A percentile compares a stretch with the other conserved stretches of the same genome.
Evolutionary conservation across 2,888 invertebrate genomes (phyloP).

Genomic region (Tinea pellionella): DNA sequence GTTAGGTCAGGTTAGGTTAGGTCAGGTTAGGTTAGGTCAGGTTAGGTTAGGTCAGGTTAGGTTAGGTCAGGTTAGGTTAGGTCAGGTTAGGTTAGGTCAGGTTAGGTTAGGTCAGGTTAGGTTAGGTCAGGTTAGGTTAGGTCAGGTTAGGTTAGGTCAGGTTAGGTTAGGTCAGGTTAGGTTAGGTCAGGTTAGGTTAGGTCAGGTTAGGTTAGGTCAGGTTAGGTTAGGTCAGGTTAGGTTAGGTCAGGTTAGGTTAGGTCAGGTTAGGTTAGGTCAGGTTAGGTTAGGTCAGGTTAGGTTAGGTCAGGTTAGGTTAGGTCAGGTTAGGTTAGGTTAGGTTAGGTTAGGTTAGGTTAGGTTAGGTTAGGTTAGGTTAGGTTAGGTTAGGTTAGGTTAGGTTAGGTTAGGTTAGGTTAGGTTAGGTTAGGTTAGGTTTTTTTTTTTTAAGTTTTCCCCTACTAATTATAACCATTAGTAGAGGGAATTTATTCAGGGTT

Average conservation of each 20-base stretch:
- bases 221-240: not conserved
- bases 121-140: conserved; percentile 17
- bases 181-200: not conserved
- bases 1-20: no score
- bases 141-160: conserved; percentile 14
- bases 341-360: conserved; percentile 14
- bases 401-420: no score
- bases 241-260: not conserved
- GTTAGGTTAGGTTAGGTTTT: no score
- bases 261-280: not conserved
- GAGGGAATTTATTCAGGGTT: no score
- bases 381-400: conserved; percentile 13
- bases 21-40: no score
- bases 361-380: conserved; percentile 14
- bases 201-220: not conserved
- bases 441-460: no score
- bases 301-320: conserved; percentile 6
- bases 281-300: not conserved
- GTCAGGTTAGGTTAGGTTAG: conserved; percentile 14
- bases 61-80: no score
- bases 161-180: not conserved
- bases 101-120: not conserved
- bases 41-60: no score
- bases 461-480: no score
- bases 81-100: no score